These are phyloP conservation scores for Pararge aegeria DNA, from an alignment of 1,140 invertebrate species.

Conservation along the genomic window DNA sequence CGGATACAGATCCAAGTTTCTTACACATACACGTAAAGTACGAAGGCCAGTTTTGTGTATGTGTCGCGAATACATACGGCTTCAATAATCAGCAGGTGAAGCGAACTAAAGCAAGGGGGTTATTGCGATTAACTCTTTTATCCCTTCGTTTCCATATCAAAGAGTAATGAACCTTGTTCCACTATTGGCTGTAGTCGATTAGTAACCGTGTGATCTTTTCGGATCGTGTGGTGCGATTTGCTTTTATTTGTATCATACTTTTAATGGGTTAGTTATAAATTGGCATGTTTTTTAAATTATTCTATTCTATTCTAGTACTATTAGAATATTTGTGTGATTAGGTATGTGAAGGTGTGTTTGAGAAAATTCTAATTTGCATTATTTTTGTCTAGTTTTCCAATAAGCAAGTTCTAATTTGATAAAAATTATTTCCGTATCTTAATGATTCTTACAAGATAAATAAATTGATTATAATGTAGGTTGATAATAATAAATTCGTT, in stretches of 20 bases:
- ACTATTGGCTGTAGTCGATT: constrained; percentile 72
- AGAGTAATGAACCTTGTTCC: constrained; percentile 79
- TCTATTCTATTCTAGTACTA: too few species aligned
- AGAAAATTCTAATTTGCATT: not conserved
- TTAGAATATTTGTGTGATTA: not conserved
- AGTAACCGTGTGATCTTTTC: constrained; percentile 73
- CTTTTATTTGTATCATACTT: not conserved
- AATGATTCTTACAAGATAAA: constrained; percentile 19
- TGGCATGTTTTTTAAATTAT: not conserved
- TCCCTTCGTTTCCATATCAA: constrained; percentile 79
- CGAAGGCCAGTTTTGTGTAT: constrained; percentile 74
- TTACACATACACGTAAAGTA: constrained; percentile 73
- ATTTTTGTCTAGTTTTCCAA: not conserved
- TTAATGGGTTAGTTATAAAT: not conserved
- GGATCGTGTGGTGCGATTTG: constrained; percentile 14
- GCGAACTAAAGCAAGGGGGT: constrained; percentile 74
- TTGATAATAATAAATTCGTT: not conserved
- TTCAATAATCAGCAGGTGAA: constrained; percentile 79
- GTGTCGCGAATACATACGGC: constrained; percentile 75
- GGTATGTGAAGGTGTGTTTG: not conserved
- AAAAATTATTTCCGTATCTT: constrained; percentile 3
- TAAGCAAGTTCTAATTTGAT: constrained; percentile 7
- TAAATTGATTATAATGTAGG: constrained; percentile 6
- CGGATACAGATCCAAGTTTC: constrained; percentile 77
- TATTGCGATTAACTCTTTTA: constrained; percentile 79